A percentile compares a stretch with the other conserved stretches of the same genome.
These are phyloP conservation scores for Cerastis rubricosa DNA, from an alignment of 2,888 invertebrate species.

Conservation along the genomic window DNA sequence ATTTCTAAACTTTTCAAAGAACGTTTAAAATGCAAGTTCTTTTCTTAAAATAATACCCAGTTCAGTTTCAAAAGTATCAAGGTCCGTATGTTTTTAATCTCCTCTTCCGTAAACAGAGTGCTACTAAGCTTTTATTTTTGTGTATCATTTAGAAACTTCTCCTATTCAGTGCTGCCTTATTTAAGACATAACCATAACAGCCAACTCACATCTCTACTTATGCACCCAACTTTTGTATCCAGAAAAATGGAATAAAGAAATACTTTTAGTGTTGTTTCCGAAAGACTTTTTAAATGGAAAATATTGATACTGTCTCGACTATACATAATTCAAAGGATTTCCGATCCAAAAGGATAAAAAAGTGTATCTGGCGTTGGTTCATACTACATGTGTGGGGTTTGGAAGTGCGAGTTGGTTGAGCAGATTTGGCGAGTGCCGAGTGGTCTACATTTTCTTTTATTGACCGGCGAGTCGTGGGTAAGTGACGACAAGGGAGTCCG, in stretches of 20 bases:
- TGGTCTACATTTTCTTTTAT: conserved; percentile 71
- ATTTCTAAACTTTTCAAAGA: background rate
- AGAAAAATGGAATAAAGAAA: conserved; percentile 52
- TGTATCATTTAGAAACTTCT: conserved; percentile 33
- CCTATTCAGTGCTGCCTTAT: conserved; percentile 35
- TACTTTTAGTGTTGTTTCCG: conserved; percentile 55
- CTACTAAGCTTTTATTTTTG: conserved; percentile 40
- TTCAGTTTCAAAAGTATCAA: conserved; percentile 21
- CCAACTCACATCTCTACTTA: conserved; percentile 38
- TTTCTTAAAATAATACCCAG: conserved; percentile 1
- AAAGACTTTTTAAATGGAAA: conserved; percentile 52
- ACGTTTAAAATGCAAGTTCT: conserved; percentile 14
- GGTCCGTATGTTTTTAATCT: conserved; percentile 25
- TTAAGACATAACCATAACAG: conserved; percentile 36
- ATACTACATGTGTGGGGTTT: conserved; percentile 46
- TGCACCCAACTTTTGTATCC: conserved; percentile 52
- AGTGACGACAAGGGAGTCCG: conserved; percentile 77
- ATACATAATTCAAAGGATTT: conserved; percentile 62
- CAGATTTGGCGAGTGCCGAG: conserved; percentile 36
- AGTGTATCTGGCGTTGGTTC: conserved; percentile 41
- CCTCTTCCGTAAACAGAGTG: conserved; percentile 1
- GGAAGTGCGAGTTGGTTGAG: conserved; percentile 44
- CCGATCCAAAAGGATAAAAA: conserved; percentile 53
- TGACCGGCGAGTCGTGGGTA: conserved; percentile 68
- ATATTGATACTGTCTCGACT: conserved; percentile 59